A percentile compares a stretch with the other conserved stretches of the same genome.
phyloP scores from a whole-genome alignment of 2,888 invertebrate species.

The Allolobophora icterica region DNA sequence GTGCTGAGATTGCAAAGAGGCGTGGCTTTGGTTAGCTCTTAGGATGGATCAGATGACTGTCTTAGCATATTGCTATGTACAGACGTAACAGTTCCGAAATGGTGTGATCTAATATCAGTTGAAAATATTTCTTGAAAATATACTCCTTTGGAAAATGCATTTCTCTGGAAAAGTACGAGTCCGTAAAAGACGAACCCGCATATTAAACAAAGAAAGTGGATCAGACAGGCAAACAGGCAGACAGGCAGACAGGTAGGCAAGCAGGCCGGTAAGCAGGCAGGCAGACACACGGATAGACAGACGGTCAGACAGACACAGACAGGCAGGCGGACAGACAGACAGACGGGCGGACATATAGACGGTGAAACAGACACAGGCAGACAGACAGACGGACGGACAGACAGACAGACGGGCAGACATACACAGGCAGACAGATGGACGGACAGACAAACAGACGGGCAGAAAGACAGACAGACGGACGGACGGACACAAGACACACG shows the following conservation, averaged over 20 bases:
- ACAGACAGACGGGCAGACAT: neutral
- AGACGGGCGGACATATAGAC: neutral
- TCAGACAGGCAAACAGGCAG: neutral
- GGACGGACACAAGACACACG: slow-evolving; percentile 1
- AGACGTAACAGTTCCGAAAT: too few species aligned
- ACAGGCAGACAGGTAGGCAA: neutral
- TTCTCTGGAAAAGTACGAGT: too few species aligned
- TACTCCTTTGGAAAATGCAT: too few species aligned
- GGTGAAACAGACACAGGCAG: neutral
- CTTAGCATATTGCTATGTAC: too few species aligned
- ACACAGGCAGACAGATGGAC: neutral
- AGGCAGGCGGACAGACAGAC: neutral
- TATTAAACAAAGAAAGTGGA: too few species aligned
- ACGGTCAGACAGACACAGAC: neutral
- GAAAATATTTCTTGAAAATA: too few species aligned
- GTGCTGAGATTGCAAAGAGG: too few species aligned
- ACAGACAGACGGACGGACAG: neutral
- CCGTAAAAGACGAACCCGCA: too few species aligned
- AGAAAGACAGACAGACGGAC: neutral
- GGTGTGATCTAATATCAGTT: too few species aligned
- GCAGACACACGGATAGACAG: neutral
- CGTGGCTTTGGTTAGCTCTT: too few species aligned
- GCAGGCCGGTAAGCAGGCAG: neutral
- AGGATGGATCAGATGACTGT: too few species aligned
- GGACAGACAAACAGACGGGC: neutral